phyloP scores from a whole-genome alignment of 2,888 invertebrate species.

The Copidosoma aretas region DNA sequence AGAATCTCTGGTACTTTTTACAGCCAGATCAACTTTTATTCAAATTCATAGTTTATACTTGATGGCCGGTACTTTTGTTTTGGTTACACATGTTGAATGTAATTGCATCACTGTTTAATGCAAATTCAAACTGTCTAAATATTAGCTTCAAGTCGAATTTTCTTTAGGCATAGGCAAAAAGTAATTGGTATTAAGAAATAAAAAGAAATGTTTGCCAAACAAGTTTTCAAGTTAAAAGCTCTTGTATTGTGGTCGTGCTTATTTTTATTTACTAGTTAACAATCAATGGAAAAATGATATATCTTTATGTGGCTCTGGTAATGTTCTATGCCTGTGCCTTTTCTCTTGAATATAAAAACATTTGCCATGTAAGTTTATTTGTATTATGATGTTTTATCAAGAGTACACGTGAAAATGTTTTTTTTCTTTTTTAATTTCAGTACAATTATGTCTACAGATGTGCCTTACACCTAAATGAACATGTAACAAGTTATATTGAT shows the following conservation, averaged over 20 bases:
- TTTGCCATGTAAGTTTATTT: conserved; percentile 30
- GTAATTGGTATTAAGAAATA: no score
- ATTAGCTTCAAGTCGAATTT: not conserved
- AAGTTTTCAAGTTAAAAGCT: conserved; percentile 14
- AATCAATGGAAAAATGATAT: conserved; percentile 21
- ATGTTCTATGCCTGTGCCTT: conserved; percentile 15
- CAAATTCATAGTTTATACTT: not conserved
- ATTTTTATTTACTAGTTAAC: conserved; percentile 23
- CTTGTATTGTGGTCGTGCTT: conserved; percentile 18
- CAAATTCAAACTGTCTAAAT: not conserved
- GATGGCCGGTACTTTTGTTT: not conserved
- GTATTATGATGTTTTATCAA: not conserved
- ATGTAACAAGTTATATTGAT: conserved; percentile 4
- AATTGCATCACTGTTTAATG: not conserved
- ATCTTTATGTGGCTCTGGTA: conserved; percentile 12
- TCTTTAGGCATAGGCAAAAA: not conserved
- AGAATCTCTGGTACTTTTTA: not conserved
- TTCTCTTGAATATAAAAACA: conserved; percentile 12
- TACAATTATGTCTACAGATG: conserved; percentile 25
- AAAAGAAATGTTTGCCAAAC: conserved; percentile 21
- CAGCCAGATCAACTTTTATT: not conserved
- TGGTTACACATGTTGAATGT: not conserved
- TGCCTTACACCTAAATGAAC: conserved; percentile 5
- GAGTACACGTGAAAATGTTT: not conserved
- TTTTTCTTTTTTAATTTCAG: conserved; percentile 13